Evolutionary conservation across 2,797 vertebrate genomes (phyloP).

Genomic region (Brachyalestes nurse): DNA sequence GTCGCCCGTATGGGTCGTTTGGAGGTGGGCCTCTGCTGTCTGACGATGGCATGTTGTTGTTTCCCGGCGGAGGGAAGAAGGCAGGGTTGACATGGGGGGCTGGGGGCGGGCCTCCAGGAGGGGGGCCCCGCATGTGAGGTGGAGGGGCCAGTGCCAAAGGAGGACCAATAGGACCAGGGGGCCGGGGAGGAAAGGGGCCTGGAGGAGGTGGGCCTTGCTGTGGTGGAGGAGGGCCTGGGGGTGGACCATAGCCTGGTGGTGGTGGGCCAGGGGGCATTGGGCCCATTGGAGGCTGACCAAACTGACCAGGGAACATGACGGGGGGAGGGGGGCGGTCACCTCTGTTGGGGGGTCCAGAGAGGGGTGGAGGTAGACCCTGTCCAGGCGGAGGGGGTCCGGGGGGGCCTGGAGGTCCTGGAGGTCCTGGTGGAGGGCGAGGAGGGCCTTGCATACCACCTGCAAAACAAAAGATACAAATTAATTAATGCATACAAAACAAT

Average conservation of each 20-base stretch:
- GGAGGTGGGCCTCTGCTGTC: slow-evolving; percentile 91
- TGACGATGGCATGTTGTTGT: slow-evolving; percentile 92
- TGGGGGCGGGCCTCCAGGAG: slow-evolving; percentile 95
- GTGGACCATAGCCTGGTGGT: slow-evolving; percentile 92
- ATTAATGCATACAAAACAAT: background rate
- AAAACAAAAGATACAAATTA: background rate
- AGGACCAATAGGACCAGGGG: slow-evolving; percentile 92
- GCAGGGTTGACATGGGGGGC: slow-evolving; percentile 98
- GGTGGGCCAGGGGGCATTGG: slow-evolving; percentile 90
- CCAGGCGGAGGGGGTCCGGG: slow-evolving; percentile 91
- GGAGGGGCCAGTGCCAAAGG: slow-evolving; percentile 94
- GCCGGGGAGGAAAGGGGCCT: slow-evolving; percentile 93
- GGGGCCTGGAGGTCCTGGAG: slow-evolving; percentile 92
- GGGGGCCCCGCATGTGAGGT: slow-evolving; percentile 94
- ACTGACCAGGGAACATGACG: slow-evolving; percentile 96
- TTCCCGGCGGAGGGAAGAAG: slow-evolving; percentile 97
- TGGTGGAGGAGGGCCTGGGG: slow-evolving; percentile 90
- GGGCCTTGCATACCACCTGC: slow-evolving; percentile 83
- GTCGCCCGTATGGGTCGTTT: slow-evolving; percentile 93
- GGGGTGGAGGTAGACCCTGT: slow-evolving; percentile 92
- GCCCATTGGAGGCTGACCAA: slow-evolving; percentile 93
- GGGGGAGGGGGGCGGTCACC: slow-evolving; percentile 96
- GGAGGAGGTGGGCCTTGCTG: slow-evolving; percentile 90
- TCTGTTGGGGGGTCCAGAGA: slow-evolving; percentile 92
- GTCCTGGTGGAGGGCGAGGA: slow-evolving; percentile 93